phyloP scores from a whole-genome alignment of 2,888 invertebrate species.

The Cheilosia urbana region DNA sequence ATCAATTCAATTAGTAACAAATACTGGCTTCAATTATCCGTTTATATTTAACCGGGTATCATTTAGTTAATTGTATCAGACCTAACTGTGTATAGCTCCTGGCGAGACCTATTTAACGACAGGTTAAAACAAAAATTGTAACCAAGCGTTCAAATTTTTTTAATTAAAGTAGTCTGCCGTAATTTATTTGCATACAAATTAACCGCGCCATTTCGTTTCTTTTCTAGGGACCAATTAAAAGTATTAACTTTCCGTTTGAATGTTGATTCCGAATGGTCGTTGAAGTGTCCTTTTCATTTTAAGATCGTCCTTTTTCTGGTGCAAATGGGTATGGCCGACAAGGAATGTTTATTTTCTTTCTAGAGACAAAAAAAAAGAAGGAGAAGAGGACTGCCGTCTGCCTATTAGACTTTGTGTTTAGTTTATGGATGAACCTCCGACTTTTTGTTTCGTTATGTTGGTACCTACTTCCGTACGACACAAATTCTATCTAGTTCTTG shows the following conservation, averaged over 20 bases:
- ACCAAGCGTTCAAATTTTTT: conserved; percentile 38
- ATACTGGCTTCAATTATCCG: too few relatives aligned
- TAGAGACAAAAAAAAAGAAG: neutral
- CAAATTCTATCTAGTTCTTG: too few relatives aligned
- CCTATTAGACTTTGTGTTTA: too few relatives aligned
- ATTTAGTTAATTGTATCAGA: too few relatives aligned
- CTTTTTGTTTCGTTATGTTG: too few relatives aligned
- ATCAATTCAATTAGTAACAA: too few relatives aligned
- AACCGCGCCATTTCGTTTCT: conserved; percentile 55
- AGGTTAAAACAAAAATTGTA: neutral
- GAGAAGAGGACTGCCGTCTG: neutral
- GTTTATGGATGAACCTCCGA: too few relatives aligned
- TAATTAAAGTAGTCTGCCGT: conserved; percentile 65
- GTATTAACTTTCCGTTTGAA: conserved; percentile 67
- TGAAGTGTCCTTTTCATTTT: conserved; percentile 27
- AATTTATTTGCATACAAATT: conserved; percentile 72
- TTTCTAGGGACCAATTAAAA: conserved; percentile 56
- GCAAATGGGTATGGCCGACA: neutral
- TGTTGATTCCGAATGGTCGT: conserved; percentile 50
- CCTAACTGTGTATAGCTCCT: too few relatives aligned
- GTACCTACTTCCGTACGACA: too few relatives aligned
- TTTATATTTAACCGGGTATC: too few relatives aligned
- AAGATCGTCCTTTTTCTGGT: conserved; percentile 7
- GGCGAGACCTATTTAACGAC: too few relatives aligned
- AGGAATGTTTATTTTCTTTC: neutral